Evolutionary conservation across 2,113 vertebrate species (phyloP).

Genomic region (Rhipidura dahli): DNA sequence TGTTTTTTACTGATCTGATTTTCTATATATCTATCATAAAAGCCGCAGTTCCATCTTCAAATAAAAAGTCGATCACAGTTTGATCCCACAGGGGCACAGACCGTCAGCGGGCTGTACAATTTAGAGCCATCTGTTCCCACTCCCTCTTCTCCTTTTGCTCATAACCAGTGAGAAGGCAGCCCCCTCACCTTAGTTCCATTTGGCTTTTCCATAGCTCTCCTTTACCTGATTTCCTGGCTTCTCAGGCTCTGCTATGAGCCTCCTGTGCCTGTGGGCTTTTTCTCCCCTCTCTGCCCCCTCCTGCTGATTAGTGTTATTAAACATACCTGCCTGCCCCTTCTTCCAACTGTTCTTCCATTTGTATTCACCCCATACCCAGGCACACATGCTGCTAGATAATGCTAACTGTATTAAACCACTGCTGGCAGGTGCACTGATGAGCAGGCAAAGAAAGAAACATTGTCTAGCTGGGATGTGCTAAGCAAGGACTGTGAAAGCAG

Average conservation of each 20-base stretch:
- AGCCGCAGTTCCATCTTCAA: not conserved
- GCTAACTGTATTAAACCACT: not conserved
- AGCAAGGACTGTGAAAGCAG: not conserved
- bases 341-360: not conserved
- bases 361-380: not conserved
- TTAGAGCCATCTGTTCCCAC: conserved; percentile 26
- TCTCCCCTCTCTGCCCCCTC: not conserved
- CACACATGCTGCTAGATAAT: conserved; percentile 7
- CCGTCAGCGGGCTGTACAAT: not conserved
- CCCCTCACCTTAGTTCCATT: not conserved
- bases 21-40: not conserved
- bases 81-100: not conserved
- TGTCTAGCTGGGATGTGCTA: not conserved
- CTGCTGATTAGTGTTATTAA: not conserved
- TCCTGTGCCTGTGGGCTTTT: not conserved
- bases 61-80: not conserved
- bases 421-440: not conserved
- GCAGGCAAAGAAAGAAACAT: not conserved
- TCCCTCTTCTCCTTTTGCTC: not conserved
- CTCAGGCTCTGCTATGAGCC: rapidly evolving
- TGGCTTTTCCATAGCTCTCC: not conserved
- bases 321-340: not conserved
- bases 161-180: not conserved
- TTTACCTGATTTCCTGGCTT: not conserved
- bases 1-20: not conserved